These are phyloP conservation scores for Lottia scabra DNA, from an alignment of 2,888 invertebrate species.

Conservation along the genomic window DNA sequence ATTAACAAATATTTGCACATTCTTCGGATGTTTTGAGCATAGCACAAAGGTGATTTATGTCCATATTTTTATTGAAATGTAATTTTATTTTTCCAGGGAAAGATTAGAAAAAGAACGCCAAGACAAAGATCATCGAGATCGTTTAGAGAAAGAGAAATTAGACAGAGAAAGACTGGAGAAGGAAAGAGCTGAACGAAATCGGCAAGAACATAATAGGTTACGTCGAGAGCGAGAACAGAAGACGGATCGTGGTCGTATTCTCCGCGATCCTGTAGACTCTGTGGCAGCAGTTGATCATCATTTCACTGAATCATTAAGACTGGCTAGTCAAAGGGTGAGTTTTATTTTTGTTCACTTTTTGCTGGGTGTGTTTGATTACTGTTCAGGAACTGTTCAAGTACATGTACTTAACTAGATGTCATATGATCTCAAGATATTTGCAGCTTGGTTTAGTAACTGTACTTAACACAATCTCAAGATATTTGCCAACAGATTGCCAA, in stretches of 20 bases:
- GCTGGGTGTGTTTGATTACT: slow-evolving; percentile 37
- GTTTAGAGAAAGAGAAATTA: slow-evolving; percentile 51
- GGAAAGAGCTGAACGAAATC: slow-evolving; percentile 73
- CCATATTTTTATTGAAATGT: too few relatives aligned
- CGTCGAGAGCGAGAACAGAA: slow-evolving; percentile 43
- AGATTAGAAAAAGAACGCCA: slow-evolving; percentile 49
- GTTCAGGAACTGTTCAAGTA: too few relatives aligned
- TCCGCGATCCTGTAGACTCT: slow-evolving; percentile 55
- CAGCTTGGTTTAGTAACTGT: too few relatives aligned
- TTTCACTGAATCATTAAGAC: slow-evolving; percentile 84
- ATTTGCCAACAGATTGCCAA: too few relatives aligned
- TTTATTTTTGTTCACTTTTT: not conserved
- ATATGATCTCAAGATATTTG: too few relatives aligned
- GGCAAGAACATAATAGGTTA: slow-evolving; percentile 39
- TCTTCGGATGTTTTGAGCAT: too few relatives aligned
- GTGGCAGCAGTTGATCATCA: slow-evolving; percentile 79
- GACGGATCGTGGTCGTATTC: slow-evolving; percentile 51
- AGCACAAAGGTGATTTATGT: too few relatives aligned
- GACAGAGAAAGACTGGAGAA: slow-evolving; percentile 71
- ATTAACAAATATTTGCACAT: too few relatives aligned
- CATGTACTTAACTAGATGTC: too few relatives aligned
- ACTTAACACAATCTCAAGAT: too few relatives aligned
- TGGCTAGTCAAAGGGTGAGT: slow-evolving; percentile 53
- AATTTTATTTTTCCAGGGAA: slow-evolving; percentile 39
- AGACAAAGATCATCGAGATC: slow-evolving; percentile 38